Conservation (phyloP, 2,888 invertebrate species). For the Ametastegia equiseti region DNA sequence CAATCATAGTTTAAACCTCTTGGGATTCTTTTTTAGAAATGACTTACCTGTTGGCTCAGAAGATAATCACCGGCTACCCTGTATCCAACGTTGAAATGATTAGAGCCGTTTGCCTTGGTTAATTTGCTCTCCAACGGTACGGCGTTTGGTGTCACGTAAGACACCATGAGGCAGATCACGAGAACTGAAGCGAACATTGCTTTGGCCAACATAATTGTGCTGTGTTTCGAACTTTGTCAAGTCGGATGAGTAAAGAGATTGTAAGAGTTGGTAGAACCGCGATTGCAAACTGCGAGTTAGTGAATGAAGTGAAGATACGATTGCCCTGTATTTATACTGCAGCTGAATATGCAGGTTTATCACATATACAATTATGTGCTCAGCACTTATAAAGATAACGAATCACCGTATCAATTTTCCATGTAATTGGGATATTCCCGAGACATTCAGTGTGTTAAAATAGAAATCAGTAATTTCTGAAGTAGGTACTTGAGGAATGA, state of each 20-base stretch:
- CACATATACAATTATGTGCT: neutral
- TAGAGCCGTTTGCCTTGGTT: constrained; percentile 52
- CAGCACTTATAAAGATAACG: too few relatives aligned
- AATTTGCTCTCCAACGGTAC: neutral
- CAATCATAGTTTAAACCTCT: neutral
- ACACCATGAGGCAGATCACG: neutral
- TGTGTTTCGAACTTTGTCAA: neutral
- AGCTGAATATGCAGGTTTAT: neutral
- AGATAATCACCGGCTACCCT: constrained; percentile 61
- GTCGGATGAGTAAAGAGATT: neutral
- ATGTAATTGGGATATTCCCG: too few relatives aligned
- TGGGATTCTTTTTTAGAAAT: neutral
- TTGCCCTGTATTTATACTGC: neutral
- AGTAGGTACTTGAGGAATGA: too few relatives aligned
- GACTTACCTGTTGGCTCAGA: constrained; percentile 48
- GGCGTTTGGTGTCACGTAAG: too few relatives aligned
- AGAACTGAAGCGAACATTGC: neutral
- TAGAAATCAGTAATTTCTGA: too few relatives aligned
- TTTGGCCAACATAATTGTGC: neutral
- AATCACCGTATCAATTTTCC: too few relatives aligned
- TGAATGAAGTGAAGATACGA: neutral
- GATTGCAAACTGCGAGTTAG: neutral
- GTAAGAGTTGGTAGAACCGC: neutral
- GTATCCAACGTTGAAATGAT: constrained; percentile 62
- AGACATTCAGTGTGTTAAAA: too few relatives aligned